phyloP scores from a whole-genome alignment of 2,797 vertebrate genomes.

The Danio tinwini region DNA sequence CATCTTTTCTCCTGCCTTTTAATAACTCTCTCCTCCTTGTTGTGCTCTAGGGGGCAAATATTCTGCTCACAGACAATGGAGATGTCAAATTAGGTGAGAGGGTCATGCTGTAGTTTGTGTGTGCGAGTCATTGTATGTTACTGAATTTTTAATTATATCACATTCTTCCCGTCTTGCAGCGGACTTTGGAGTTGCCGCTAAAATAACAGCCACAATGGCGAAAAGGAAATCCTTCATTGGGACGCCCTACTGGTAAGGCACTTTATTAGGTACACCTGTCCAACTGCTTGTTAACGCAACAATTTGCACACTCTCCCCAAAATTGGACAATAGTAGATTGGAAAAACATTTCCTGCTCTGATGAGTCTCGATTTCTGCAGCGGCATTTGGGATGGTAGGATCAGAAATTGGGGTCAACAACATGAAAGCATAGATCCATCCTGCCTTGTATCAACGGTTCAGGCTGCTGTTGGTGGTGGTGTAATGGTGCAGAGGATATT shows the following conservation, averaged over 20 bases:
- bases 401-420: too few species aligned
- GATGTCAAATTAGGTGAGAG: slow-evolving; percentile 95
- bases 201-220: slow-evolving; percentile 98
- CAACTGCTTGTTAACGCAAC: too few species aligned
- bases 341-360: too few species aligned
- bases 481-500: too few species aligned
- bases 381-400: too few species aligned
- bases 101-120: slow-evolving; percentile 3
- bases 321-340: too few species aligned
- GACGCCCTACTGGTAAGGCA: slow-evolving; percentile 95
- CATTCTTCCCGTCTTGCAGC: slow-evolving; percentile 76
- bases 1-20: neutral
- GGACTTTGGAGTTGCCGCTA: slow-evolving; percentile 97
- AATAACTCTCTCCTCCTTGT: neutral
- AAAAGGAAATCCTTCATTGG: slow-evolving; percentile 99
- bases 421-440: too few species aligned
- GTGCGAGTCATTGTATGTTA: slow-evolving; percentile 25
- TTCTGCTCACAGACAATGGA: slow-evolving; percentile 93
- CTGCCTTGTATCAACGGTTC: too few species aligned
- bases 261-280: too few species aligned
- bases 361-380: too few species aligned
- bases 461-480: too few species aligned
- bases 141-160: slow-evolving; percentile 54
- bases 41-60: slow-evolving; percentile 91
- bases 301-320: too few species aligned